Base-by-base conservation (phyloP, 2,888 invertebrate species). In the Willowsia nigromaculata region DNA sequence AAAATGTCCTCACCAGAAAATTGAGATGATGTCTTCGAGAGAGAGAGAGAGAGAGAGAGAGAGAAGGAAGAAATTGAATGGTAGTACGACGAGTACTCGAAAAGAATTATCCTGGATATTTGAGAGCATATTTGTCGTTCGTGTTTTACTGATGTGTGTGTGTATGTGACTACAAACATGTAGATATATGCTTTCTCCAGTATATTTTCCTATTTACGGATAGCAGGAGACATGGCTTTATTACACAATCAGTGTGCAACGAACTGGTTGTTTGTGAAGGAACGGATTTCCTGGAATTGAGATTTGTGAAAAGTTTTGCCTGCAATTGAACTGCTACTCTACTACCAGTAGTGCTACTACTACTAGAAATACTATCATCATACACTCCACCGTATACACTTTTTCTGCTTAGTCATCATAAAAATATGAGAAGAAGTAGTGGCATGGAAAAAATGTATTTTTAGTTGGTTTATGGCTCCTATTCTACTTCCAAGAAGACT, bases 181-280 rank as follows among this genome's bases (percentile, higher is more conserved):
- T 9, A 1, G 13, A 62, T 18, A 59, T 37, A 9, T 43, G 13
- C 3, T 43, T 43, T 43, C 13, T 6, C 13, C 9, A 13, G 11
- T 50, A 56, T 80, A 13, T 43, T 43, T n/a, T 27, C 53, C 71
- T 68, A 74, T 85, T 85, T 76, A 74, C 59, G 85, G 85, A 85
- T 85, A 40, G 43, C 59, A 85, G 50, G 11, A 71, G 62, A 78
- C 78, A 78, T 78, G 62, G 76, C 43, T 88, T 88, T 87, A 87
- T 82, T 88, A 82, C 82, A 82, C 88, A 88, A 88, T 88, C 83
- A 88, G 82, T 82, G 88, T 88, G 82, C 88, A 88, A 88, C 82
- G 88, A 88, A 76, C 88, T 88, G 88, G 74, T 74, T 88, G 82
- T 74, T 88, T 88, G 82, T 83, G 62, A 83, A 82, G 59, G 43